Percentiles rank a stretch among this genome's conserved stretches.
Conservation (phyloP, 2,797 vertebrate genomes). For the Anomalospiza imberbis region DNA sequence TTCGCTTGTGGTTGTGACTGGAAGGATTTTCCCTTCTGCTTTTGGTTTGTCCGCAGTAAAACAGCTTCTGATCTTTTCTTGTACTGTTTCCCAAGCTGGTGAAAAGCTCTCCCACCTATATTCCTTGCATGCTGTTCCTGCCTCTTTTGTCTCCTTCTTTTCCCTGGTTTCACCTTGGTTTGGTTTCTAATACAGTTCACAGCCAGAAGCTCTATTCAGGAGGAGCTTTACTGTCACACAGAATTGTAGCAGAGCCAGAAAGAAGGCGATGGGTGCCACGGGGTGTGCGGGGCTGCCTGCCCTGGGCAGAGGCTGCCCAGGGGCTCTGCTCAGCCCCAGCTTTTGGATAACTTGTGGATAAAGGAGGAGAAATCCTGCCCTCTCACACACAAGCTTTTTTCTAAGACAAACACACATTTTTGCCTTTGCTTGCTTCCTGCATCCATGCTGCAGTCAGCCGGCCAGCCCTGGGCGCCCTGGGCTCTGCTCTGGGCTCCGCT, state of each 20-base stretch:
- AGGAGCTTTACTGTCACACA: neutral
- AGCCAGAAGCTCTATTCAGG: neutral
- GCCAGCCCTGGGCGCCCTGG: neutral
- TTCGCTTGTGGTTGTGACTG: neutral
- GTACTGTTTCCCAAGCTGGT: fast-evolving
- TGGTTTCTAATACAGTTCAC: neutral
- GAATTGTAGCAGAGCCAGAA: neutral
- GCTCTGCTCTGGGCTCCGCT: neutral
- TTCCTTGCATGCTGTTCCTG: neutral
- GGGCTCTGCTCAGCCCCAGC: neutral
- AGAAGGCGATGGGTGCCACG: fast-evolving
- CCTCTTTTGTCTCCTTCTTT: neutral
- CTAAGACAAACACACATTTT: neutral
- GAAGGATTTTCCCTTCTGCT: neutral
- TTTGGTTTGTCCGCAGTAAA: neutral
- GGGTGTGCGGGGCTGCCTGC: neutral
- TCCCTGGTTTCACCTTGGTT: neutral
- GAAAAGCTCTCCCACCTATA: fast-evolving
- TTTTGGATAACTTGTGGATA: fast-evolving
- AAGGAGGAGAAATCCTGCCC: neutral
- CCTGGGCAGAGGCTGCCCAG: fast-evolving
- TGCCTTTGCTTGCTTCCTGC: neutral
- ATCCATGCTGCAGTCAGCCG: neutral
- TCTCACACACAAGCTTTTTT: neutral
- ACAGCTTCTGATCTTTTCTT: neutral